Evolutionary conservation across 2,113 vertebrate genomes (phyloP), one percentile per base, ranked within the genome.

Genomic region (Microcebus jonahi): DNA sequence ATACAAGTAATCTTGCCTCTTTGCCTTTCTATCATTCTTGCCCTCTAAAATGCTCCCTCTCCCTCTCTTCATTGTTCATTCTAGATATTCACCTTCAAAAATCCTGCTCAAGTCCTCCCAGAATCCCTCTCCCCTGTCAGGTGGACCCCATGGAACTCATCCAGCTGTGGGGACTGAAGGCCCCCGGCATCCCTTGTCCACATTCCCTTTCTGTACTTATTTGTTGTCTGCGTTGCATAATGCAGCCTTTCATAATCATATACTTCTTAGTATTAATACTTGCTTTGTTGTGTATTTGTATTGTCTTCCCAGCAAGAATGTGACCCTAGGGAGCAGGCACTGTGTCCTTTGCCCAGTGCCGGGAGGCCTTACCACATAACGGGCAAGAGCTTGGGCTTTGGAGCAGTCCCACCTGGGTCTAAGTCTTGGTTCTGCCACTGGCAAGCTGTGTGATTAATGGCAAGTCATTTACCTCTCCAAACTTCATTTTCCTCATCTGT

Each of bases 401-500:
- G 71, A 77, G 59, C 29, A 75, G 67, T 87, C 61, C 39, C 18
- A 82, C 34, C 53, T 84, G 42, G 29, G 8, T 23, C 9, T 31
- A 90, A 68, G 55, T 57, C 63, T n/a, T 75, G 15, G 13, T 39
- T 55, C 29, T 53, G 34, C 29, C 36, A 11, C 34, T 93, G 95
- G 75, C 45, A 96, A 90, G 70, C 42, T 90, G 8, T 68, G 45
- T 87, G 79, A 88, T 25, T 31, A 83, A 21, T 67, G 75, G 53
- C 70, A 82, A 77, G 17, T 70, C 63, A 75, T 71, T 61, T 73
- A 73, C 65, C 50, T 85, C 42, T 81, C 39, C 39, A 53, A 91
- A 93, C 27, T 75, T 91, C 61, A 76, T 93, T 93, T 95, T 91
- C 67, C 7, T 95, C 77, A 86, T 81, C 59, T 93, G 25, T 80